phyloP scores from a whole-genome alignment of 2,113 vertebrate species.

The Ammospiza caudacuta region DNA sequence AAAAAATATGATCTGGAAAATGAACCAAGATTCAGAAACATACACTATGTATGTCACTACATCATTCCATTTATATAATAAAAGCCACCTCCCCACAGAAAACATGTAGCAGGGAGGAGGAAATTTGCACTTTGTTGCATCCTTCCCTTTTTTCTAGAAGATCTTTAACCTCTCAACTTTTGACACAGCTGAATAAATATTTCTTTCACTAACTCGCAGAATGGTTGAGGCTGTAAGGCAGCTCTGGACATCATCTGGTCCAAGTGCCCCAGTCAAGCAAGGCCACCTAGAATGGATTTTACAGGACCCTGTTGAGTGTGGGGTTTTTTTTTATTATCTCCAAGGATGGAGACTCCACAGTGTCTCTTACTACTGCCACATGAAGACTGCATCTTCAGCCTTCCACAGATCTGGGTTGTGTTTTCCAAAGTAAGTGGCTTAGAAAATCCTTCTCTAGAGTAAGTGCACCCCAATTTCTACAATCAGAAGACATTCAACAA shows the following conservation, averaged over 20 bases:
- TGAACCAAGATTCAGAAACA: neutral
- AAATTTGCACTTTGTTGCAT: neutral
- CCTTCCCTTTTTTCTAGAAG: neutral
- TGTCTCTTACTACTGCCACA: neutral
- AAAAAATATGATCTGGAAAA: neutral
- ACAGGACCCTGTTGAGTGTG: accelerated
- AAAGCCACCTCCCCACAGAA: neutral
- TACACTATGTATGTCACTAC: neutral
- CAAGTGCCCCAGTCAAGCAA: neutral
- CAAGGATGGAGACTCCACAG: neutral
- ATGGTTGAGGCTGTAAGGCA: neutral
- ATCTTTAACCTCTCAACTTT: neutral
- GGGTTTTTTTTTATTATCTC: accelerated
- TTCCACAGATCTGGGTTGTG: neutral
- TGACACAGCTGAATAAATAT: neutral
- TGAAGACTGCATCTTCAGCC: neutral
- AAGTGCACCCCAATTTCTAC: neutral
- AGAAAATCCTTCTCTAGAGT: neutral
- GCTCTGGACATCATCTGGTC: neutral
- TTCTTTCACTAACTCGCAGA: neutral
- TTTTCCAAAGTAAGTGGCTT: neutral
- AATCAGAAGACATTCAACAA: neutral
- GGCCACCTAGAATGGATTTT: neutral
- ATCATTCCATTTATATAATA: neutral
- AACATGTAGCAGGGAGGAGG: accelerated